A percentile compares a stretch with the other conserved stretches of the same genome.
Conservation (phyloP, 2,797 vertebrate genomes). For the Spheniscus humboldti region DNA sequence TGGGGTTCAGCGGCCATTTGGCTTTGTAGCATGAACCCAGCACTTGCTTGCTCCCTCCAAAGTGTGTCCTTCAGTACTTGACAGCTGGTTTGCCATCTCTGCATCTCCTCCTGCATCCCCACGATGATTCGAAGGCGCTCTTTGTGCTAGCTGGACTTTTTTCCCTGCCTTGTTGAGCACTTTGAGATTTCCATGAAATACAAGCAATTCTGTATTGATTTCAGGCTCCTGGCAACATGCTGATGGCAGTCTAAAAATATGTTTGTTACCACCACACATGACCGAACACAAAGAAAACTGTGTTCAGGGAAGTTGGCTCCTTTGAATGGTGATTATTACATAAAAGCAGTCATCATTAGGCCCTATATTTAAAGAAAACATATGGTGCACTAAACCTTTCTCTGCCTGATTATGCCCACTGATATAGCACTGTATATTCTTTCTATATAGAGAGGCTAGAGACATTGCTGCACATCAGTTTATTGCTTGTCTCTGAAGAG, state of each 20-base stretch:
- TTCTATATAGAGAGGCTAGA: neutral
- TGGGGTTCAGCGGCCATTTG: fast-evolving
- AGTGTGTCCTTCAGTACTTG: neutral
- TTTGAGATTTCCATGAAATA: neutral
- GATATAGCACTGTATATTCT: neutral
- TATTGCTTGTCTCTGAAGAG: neutral
- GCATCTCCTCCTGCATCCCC: neutral
- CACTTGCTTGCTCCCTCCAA: neutral
- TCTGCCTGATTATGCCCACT: neutral
- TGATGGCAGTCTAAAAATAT: neutral
- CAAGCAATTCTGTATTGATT: neutral
- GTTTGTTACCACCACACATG: neutral
- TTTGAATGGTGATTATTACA: neutral
- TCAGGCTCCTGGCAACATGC: neutral
- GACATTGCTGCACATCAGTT: neutral
- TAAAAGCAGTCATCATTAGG: neutral
- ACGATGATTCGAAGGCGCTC: neutral
- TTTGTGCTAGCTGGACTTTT: neutral
- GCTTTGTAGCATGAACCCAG: neutral
- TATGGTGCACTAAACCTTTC: neutral
- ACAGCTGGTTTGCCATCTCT: neutral
- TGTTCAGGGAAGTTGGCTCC: neutral
- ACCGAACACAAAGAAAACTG: neutral
- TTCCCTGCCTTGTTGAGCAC: neutral
- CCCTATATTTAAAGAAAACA: neutral